Conservation (phyloP, 2,888 invertebrate species). For the Diplolepis rosae region DNA sequence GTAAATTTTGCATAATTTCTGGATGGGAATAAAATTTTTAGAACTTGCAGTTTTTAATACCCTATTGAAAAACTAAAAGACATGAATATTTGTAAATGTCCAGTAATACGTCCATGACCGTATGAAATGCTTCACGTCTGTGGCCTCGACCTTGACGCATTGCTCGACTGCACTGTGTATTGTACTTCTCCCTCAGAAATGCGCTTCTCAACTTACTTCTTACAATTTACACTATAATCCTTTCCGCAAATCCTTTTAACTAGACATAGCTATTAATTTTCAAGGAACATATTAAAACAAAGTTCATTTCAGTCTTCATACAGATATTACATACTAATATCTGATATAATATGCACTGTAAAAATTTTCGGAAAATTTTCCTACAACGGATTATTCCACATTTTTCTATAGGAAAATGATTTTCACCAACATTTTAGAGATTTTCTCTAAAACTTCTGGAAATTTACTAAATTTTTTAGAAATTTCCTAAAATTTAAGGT, state of each 20-base stretch:
- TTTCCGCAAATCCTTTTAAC: background rate
- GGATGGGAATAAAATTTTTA: background rate
- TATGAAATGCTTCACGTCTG: constrained; percentile 38
- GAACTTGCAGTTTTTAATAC: background rate
- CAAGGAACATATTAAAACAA: no score
- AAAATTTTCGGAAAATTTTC: background rate
- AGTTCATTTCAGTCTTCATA: no score
- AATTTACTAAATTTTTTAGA: no score
- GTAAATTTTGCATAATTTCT: background rate
- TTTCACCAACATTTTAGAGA: no score
- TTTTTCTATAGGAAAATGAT: no score
- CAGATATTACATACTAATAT: no score
- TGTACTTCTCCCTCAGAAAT: constrained; percentile 39
- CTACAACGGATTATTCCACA: no score
- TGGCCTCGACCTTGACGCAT: constrained; percentile 60
- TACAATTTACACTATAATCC: background rate
- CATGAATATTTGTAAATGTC: constrained; percentile 42
- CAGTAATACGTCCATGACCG: constrained; percentile 45
- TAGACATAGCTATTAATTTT: no score
- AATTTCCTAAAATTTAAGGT: no score
- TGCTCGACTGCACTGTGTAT: constrained; percentile 52
- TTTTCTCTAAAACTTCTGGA: no score
- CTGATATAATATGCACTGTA: background rate
- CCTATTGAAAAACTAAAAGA: constrained; percentile 43
- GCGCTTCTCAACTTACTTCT: background rate